Base-by-base conservation (phyloP, 1,140 invertebrate species). In the Holotrichia oblita region DNA sequence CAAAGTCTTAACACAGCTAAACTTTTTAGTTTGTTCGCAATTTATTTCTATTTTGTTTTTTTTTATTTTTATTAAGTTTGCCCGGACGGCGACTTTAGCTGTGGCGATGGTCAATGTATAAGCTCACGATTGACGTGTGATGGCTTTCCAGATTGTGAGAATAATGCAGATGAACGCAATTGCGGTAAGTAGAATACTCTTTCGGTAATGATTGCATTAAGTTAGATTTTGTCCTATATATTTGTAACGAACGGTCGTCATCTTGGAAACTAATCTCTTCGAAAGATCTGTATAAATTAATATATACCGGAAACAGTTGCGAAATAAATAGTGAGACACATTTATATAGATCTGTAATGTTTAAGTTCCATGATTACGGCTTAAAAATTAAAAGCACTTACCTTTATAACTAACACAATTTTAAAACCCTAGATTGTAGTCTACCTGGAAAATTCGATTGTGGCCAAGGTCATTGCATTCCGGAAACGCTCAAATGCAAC, bases 121-220 rank as follows among this genome's bases (percentile, higher is more conserved):
- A 86, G 85, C 77, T 73, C 83, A 6, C 85, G 86, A 64, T 86
- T 86, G 78, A 82, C 89, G 40, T 94, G 93, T 84, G 89, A 95
- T 85, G 89, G 91, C 78, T 85, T 89, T 42, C 83, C 85, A 41
- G 92, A 95, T 83, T 95, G 94, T 85, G 80, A 83, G 14, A 92
- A 94, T 83, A 88, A 89, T 78, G 91, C 91, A 48, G 94, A 95
- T 88, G 94, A 95, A 88, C 85, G 84, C 40, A 86, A 89, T 84
- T 93, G 91, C 84, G 64, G 73, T 74, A 69, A 69, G 61, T 69
- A 69, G 4, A 2, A 17, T 14, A 55, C 27, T 17, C 2, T 17
- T 55, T 17, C 1, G 0, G 12, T 17, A 55, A 17, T 17, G 14
- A 0, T 55, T 17, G 14, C 48, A n/a, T 55, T 6, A 55, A 55